phyloP scores from a whole-genome alignment of 2,797 vertebrate species.

The Ptychadena robeensis region DNA sequence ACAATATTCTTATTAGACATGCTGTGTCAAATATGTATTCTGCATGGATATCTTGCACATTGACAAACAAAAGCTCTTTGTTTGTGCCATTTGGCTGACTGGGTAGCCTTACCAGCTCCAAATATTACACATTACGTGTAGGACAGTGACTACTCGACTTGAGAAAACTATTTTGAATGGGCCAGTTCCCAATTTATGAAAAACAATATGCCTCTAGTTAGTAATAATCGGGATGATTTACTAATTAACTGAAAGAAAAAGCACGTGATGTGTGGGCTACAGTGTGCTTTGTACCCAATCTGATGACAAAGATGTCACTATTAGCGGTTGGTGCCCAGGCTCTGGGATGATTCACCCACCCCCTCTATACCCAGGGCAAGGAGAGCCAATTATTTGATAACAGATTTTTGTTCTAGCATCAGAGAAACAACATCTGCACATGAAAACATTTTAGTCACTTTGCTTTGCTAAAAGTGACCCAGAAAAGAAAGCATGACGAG shows the following conservation, averaged over 20 bases:
- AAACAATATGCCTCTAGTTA: conserved; percentile 28
- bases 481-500: conserved; percentile 55
- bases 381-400: conserved; percentile 60
- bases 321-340: conserved; percentile 48
- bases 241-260: conserved; percentile 17
- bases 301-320: conserved; percentile 59
- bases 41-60: background rate
- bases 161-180: background rate
- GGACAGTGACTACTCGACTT: background rate
- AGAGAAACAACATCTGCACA: conserved; percentile 62
- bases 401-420: conserved; percentile 58
- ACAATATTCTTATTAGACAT: background rate
- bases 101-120: background rate
- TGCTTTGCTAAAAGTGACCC: conserved; percentile 41
- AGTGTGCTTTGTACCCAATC: conserved; percentile 24
- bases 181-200: background rate
- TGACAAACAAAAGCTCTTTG: background rate
- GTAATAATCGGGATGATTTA: conserved; percentile 26
- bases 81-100: background rate
- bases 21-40: background rate
- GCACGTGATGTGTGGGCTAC: conserved; percentile 54
- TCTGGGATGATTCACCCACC: conserved; percentile 53
- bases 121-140: background rate
- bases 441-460: conserved; percentile 58
- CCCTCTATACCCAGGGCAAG: conserved; percentile 58